Conservation (phyloP, 1,140 invertebrate genomes). For the Chrysoperla carnea region DNA sequence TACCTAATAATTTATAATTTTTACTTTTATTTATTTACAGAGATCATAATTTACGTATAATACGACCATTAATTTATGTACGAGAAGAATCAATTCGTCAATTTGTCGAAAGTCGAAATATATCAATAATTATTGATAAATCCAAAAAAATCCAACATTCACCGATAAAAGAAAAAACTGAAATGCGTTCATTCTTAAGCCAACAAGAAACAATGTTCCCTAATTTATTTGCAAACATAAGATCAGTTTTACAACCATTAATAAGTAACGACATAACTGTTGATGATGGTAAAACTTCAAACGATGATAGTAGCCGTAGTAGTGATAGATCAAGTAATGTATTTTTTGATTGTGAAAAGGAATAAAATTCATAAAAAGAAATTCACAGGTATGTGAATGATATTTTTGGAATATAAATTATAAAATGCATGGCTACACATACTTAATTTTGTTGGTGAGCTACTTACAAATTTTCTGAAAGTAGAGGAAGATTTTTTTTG, state of each 20-base stretch:
- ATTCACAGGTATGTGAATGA: no score
- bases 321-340: no score
- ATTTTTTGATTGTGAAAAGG: no score
- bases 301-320: constrained; percentile 8
- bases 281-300: constrained; percentile 18
- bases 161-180: constrained; percentile 36
- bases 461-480: no score
- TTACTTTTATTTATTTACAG: constrained; percentile 24
- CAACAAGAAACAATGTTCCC: constrained; percentile 63
- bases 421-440: no score
- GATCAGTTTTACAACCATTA: constrained; percentile 48
- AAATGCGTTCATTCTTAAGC: constrained; percentile 50
- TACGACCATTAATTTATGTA: constrained; percentile 76
- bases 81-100: constrained; percentile 51
- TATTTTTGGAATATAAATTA: no score
- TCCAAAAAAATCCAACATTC: constrained; percentile 15
- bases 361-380: no score
- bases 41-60: constrained; percentile 63
- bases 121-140: constrained; percentile 44
- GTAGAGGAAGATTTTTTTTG: no score
- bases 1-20: not conserved
- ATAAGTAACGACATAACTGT: constrained; percentile 36
- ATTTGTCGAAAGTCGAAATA: constrained; percentile 46
- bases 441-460: no score
- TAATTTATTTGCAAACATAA: constrained; percentile 44